Percentiles rank a stretch among this genome's conserved stretches.
Conservation (phyloP, 2,797 vertebrate genomes). For the Adelosebastes latens region DNA sequence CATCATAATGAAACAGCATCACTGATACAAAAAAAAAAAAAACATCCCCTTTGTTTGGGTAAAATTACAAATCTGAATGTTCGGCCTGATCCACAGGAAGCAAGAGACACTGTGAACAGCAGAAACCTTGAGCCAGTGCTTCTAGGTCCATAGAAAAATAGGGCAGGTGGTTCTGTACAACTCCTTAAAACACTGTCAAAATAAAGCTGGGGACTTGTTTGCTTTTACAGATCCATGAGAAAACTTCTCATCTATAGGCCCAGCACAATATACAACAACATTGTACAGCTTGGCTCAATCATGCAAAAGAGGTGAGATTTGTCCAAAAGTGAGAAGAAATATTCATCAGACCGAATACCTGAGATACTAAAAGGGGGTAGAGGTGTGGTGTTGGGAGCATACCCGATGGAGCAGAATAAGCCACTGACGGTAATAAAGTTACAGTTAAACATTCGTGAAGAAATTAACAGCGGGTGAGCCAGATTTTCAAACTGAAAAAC, state of each 20-base stretch:
- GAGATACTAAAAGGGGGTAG: slow-evolving; percentile 53
- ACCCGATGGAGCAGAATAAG: not conserved
- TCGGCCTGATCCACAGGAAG: slow-evolving; percentile 67
- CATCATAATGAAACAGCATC: slow-evolving; percentile 79
- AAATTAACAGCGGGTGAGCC: not conserved
- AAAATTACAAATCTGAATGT: slow-evolving; percentile 74
- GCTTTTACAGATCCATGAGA: slow-evolving; percentile 23
- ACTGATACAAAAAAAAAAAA: slow-evolving; percentile 80
- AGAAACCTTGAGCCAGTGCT: slow-evolving; percentile 46
- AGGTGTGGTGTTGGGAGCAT: slow-evolving; percentile 24
- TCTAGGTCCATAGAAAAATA: slow-evolving; percentile 62
- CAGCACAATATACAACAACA: slow-evolving; percentile 33
- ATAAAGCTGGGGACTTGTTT: slow-evolving; percentile 19
- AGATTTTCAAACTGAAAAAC: slow-evolving; percentile 8
- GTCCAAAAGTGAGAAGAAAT: slow-evolving; percentile 13
- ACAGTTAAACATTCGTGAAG: not conserved
- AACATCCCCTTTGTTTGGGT: slow-evolving; percentile 66
- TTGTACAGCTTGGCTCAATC: slow-evolving; percentile 58
- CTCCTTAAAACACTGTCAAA: slow-evolving; percentile 29
- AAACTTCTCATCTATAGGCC: slow-evolving; percentile 3
- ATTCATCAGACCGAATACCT: slow-evolving; percentile 51
- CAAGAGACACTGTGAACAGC: slow-evolving; percentile 46
- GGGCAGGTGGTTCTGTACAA: slow-evolving; percentile 50
- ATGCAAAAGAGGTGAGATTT: slow-evolving; percentile 33
- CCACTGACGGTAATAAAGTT: not conserved